A percentile compares a stretch with the other conserved stretches of the same genome.
Evolutionary conservation across 2,888 invertebrate species (phyloP).

Genomic region (Anthophora plumipes): DNA sequence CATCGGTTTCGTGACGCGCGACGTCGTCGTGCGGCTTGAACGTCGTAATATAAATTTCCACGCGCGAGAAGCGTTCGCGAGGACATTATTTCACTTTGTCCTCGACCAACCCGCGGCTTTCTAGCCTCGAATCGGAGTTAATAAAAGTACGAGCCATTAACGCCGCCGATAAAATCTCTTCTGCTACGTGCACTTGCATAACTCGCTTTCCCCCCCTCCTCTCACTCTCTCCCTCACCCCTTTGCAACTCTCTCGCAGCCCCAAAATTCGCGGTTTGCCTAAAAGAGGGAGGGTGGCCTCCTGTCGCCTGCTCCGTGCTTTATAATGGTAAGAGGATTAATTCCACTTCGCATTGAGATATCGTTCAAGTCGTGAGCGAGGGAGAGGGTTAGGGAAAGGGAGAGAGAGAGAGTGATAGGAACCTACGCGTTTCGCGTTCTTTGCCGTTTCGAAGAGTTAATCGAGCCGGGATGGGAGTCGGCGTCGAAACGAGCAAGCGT

Average conservation of each 20-base stretch:
- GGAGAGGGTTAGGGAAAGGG: no score
- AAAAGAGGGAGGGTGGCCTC: neutral
- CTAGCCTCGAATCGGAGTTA: conserved; percentile 68
- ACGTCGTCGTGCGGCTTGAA: conserved; percentile 48
- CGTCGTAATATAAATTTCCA: conserved; percentile 66
- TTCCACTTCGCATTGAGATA: conserved; percentile 11
- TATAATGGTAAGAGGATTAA: conserved; percentile 31
- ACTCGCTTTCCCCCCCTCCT: no score
- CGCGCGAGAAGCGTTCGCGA: conserved; percentile 23
- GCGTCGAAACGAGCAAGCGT: neutral
- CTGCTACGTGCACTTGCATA: neutral
- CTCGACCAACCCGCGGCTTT: conserved; percentile 50
- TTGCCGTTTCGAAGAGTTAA: neutral
- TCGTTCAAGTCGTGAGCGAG: no score
- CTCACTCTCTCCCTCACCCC: neutral
- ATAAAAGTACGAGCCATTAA: conserved; percentile 71
- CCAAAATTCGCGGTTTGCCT: conserved; percentile 22
- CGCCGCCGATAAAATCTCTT: conserved; percentile 66
- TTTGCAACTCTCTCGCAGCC: neutral
- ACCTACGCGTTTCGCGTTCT: neutral
- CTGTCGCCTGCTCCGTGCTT: neutral
- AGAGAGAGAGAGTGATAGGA: no score
- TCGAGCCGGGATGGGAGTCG: neutral
- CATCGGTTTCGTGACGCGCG: conserved; percentile 66
- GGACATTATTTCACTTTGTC: conserved; percentile 68